phyloP scores from a whole-genome alignment of 2,888 invertebrate species.

The Pachydiplax longipennis region DNA sequence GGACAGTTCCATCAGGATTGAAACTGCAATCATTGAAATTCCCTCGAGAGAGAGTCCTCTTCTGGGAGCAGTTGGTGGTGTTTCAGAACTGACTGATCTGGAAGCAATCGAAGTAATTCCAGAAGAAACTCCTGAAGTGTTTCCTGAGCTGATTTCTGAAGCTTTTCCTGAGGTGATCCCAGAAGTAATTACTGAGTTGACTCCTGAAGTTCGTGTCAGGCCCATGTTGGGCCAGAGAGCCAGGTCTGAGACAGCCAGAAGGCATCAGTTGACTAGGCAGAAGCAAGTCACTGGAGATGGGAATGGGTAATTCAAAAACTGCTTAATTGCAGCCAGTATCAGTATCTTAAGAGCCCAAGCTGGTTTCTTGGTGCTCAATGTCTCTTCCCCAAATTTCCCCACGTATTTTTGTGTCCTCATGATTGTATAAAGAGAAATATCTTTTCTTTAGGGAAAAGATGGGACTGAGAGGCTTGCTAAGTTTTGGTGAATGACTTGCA shows the following conservation, averaged over 20 bases:
- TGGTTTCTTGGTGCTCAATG: not conserved
- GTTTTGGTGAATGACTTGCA: not conserved
- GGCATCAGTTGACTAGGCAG: constrained; percentile 79
- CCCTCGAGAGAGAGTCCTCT: not conserved
- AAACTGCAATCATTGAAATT: not conserved
- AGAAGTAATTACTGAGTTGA: not conserved
- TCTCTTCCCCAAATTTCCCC: not conserved
- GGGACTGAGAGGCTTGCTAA: not conserved
- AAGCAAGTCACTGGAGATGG: constrained; percentile 65
- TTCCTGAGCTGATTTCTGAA: too few relatives aligned
- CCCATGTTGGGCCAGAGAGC: not conserved
- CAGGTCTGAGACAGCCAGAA: constrained; percentile 71
- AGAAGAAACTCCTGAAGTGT: not conserved
- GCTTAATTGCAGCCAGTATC: not conserved
- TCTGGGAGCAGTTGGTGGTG: not conserved
- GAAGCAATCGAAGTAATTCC: not conserved
- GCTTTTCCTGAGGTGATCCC: too few relatives aligned
- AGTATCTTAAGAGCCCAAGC: not conserved
- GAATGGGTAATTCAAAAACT: not conserved
- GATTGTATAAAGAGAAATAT: not conserved
- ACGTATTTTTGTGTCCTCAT: not conserved
- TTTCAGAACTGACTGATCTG: not conserved
- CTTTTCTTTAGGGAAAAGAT: not conserved
- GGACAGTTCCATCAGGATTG: not conserved
- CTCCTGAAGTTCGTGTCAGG: not conserved